Conservation (phyloP, 2,888 invertebrate species). For the Drosophila bunnanda region DNA sequence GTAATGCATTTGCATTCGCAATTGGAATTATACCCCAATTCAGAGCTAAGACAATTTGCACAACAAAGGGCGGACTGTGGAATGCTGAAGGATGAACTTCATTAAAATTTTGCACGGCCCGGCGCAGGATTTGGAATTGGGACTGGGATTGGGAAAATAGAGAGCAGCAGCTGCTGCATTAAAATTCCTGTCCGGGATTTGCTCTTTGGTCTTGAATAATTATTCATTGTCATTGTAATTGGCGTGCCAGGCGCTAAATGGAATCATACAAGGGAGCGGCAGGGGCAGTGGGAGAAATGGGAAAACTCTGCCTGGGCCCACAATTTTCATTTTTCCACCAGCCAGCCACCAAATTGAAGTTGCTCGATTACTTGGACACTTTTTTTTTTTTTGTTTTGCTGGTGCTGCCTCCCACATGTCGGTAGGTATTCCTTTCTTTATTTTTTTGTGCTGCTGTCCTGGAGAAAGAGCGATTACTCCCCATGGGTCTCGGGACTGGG, state of each 20-base stretch:
- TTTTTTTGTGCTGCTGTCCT: constrained; percentile 12
- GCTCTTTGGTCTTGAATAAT: constrained; percentile 73
- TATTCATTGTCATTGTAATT: constrained; percentile 81
- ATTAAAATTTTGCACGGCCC: constrained; percentile 40
- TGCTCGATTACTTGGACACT: constrained; percentile 66
- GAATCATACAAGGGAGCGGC: constrained; percentile 46
- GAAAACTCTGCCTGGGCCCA: constrained; percentile 33
- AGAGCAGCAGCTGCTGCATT: constrained; percentile 69
- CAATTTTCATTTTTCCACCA: constrained; percentile 59
- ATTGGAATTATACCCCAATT: constrained; percentile 35
- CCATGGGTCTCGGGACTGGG: constrained; percentile 53
- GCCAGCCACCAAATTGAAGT: constrained; percentile 41
- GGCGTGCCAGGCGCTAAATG: constrained; percentile 76
- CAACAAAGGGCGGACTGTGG: constrained; percentile 52
- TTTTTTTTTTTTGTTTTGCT: constrained; percentile 9
- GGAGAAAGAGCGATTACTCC: constrained; percentile 46
- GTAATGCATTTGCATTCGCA: constrained; percentile 61
- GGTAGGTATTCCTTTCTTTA: constrained; percentile 9
- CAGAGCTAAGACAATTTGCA: constrained; percentile 53
- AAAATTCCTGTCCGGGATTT: constrained; percentile 58
- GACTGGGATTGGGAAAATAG: constrained; percentile 11
- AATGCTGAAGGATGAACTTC: constrained; percentile 41
- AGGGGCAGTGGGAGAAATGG: constrained; percentile 2
- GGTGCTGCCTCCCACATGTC: constrained; percentile 21
- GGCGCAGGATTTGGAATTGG: background rate